These are phyloP conservation scores for Centropus bengalensis DNA, from an alignment of 2,113 vertebrate genomes.

Conservation along the genomic window DNA sequence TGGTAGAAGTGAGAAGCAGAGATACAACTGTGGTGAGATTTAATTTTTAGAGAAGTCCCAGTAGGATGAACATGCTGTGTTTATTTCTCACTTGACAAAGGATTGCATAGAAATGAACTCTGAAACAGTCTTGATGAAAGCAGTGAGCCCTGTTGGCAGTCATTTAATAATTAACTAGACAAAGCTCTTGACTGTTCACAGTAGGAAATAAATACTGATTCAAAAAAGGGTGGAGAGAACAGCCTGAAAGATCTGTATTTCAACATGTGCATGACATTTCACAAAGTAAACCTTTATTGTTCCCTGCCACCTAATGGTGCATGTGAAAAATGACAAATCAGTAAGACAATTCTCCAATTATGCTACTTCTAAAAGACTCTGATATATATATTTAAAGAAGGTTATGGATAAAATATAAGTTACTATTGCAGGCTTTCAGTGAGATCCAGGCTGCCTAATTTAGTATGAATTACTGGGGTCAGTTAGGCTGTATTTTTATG, in stretches of 20 bases:
- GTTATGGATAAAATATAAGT: neutral
- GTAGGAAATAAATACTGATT: constrained; percentile 11
- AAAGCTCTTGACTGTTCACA: constrained; percentile 39
- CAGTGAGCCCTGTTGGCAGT: neutral
- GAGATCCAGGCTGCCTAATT: neutral
- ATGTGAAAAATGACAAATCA: neutral
- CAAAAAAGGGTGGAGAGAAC: constrained; percentile 19
- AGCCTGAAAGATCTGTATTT: constrained; percentile 8
- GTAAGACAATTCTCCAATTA: neutral
- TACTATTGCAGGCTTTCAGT: neutral
- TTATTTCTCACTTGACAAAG: neutral
- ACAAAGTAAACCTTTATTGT: constrained; percentile 18
- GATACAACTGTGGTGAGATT: neutral
- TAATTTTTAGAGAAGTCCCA: neutral
- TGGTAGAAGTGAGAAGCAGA: neutral
- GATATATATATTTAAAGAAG: neutral
- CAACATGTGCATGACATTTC: neutral
- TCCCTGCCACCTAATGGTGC: constrained; percentile 61
- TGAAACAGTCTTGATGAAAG: constrained; percentile 7
- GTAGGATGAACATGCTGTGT: neutral
- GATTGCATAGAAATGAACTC: constrained; percentile 3
- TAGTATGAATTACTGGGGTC: neutral
- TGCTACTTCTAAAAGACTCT: neutral
- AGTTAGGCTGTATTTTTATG: neutral
- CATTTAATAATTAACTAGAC: constrained; percentile 19